Evolutionary conservation across 2,113 vertebrate genomes (phyloP).

Genomic region (Lophochroa leadbeateri): DNA sequence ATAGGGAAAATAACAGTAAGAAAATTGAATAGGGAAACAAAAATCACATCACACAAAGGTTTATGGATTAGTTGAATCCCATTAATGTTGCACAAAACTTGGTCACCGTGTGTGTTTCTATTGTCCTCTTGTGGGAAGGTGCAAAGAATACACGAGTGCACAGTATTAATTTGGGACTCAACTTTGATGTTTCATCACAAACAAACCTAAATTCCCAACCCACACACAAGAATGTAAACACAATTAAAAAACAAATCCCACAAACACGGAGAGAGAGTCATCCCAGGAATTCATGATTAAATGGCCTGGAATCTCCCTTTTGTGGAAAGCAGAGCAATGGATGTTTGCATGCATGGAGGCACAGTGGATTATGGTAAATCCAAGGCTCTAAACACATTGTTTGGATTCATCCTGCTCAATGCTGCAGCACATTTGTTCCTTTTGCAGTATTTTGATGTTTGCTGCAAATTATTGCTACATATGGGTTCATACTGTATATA

Average conservation of each 20-base stretch:
- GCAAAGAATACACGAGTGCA: background rate
- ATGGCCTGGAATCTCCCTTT: conserved; percentile 64
- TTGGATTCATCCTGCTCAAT: background rate
- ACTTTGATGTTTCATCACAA: conserved; percentile 64
- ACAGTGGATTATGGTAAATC: background rate
- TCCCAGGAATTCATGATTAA: conserved; percentile 62
- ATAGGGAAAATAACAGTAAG: background rate
- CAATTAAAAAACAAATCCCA: conserved; percentile 34
- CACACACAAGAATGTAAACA: conserved; percentile 66
- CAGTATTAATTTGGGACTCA: conserved; percentile 9
- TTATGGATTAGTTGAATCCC: background rate
- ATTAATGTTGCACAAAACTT: background rate
- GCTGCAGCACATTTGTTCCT: background rate
- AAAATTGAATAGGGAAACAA: background rate
- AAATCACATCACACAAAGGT: background rate
- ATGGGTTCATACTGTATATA: background rate
- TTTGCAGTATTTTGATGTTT: background rate
- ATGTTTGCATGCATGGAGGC: background rate
- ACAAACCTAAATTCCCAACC: conserved; percentile 62
- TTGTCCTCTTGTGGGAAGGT: conserved; percentile 10
- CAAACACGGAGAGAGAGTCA: conserved; percentile 51
- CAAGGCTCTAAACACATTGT: background rate
- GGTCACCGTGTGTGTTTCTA: background rate
- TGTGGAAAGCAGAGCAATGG: background rate
- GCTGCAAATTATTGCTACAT: background rate